Base-by-base conservation (phyloP, 2,113 vertebrate genomes). In the Egretta garzetta region DNA sequence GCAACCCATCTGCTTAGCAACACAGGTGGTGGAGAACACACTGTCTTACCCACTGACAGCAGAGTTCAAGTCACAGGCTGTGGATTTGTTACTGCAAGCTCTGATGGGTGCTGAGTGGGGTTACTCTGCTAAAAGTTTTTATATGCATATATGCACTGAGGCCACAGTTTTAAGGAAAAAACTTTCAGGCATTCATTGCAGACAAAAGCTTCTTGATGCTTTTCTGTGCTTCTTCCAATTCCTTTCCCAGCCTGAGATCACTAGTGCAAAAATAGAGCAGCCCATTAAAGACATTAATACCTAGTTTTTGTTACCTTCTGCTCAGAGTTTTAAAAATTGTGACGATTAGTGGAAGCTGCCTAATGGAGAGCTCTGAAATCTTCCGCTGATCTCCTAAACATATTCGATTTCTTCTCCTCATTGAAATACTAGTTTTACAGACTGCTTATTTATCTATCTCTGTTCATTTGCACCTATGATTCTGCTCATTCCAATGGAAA, bases 1-100 rank as follows among this genome's bases (percentile, higher is more conserved):
- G 49, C 20, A 85, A 52, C 70, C 47, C 94, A 83, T 95, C 72
- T 94, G 84, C 74, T 72, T 35, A 84, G 91, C 74, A 91, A 59
- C 2, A 7, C 45, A 76, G 73, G 72, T 73, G 88, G 68, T 14
- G 8, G 60, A 20, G 76, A 96, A 41, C 50, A 75, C 3, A 0
- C 16, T 50, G 55, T 62, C 76, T 30, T 72, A 18, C 35, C 79
- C 86, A 47, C 66, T 0, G 1, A 66, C 43, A 70, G 28, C 39
- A 58, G 60, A 85, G 80, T 14, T 79, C 86, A 73, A 66, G 39
- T 32, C 43, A 39, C 0, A 0, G 64, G 13, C 70, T 80, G n/a
- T 59, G 53, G 4, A 47, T 49, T 8, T 93, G 13, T 10, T 30
- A 23, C 39, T 77, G 39, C 0, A 4, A 77, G 16, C 6, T 63